A percentile compares a stretch with the other conserved stretches of the same genome.
Evolutionary conservation across 1,140 invertebrate genomes (phyloP).

Genomic region (Zaprionus vittiger): DNA sequence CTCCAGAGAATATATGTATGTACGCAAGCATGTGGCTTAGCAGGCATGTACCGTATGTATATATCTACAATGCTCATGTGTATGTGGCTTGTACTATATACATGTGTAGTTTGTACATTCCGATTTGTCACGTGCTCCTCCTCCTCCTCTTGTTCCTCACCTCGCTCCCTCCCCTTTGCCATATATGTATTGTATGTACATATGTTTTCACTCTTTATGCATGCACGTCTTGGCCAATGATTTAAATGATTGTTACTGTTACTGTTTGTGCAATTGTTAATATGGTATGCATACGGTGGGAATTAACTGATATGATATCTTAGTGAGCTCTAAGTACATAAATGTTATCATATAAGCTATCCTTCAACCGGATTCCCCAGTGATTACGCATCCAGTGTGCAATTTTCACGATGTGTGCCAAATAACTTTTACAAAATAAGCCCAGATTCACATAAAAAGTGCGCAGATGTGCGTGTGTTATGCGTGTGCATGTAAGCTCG

Average conservation of each 20-base stretch:
- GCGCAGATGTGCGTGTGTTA: slow-evolving; percentile 18
- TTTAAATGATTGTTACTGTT: slow-evolving; percentile 10
- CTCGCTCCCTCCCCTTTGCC: background rate
- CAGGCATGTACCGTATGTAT: background rate
- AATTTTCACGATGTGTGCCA: slow-evolving; percentile 42
- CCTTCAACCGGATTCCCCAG: slow-evolving; percentile 21
- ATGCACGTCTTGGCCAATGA: slow-evolving; percentile 14
- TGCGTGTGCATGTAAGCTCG: slow-evolving; percentile 2
- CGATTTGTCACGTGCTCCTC: background rate
- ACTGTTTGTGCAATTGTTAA: slow-evolving; percentile 15
- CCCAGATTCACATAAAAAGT: slow-evolving; percentile 35
- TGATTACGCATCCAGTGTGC: slow-evolving; percentile 2
- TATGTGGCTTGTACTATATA: background rate
- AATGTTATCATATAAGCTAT: slow-evolving; percentile 10
- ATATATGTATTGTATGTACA: background rate
- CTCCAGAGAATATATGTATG: background rate
- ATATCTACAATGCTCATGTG: background rate
- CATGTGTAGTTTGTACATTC: background rate
- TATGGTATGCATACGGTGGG: background rate
- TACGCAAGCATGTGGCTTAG: background rate
- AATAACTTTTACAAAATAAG: slow-evolving; percentile 48
- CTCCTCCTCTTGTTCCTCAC: background rate
- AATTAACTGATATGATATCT: slow-evolving; percentile 19
- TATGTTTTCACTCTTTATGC: background rate
- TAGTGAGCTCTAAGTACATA: background rate